phyloP scores from a whole-genome alignment of 2,888 invertebrate genomes.

The Coecobrya sp. region DNA sequence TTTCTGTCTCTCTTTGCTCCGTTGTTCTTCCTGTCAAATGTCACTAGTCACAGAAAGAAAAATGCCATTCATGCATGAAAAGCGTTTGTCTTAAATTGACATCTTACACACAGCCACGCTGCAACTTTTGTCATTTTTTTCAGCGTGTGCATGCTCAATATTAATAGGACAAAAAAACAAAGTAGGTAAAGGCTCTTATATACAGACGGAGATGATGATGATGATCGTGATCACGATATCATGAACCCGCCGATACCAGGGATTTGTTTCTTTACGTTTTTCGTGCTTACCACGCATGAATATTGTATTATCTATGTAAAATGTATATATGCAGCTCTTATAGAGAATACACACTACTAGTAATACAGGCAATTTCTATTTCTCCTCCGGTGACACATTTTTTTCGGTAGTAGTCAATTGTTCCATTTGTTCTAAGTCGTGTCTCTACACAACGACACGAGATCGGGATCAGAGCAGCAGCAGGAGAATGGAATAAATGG shows the following conservation, averaged over 20 bases:
- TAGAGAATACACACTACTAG: background rate
- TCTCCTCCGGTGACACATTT: slow-evolving; percentile 60
- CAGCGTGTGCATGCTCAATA: background rate
- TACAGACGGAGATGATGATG: background rate
- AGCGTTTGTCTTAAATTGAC: slow-evolving; percentile 63
- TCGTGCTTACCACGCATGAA: background rate
- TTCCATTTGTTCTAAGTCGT: slow-evolving; percentile 58
- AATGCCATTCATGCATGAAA: slow-evolving; percentile 42
- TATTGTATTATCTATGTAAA: background rate
- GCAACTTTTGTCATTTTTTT: slow-evolving; percentile 52
- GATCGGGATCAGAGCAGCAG: slow-evolving; percentile 30
- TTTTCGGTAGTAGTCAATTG: slow-evolving; percentile 48
- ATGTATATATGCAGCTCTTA: background rate
- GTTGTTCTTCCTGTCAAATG: slow-evolving; percentile 36
- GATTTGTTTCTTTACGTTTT: slow-evolving; percentile 20
- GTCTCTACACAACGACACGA: slow-evolving; percentile 43
- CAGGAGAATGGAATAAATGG: background rate
- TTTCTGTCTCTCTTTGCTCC: background rate
- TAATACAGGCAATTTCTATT: slow-evolving; percentile 52
- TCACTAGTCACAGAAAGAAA: slow-evolving; percentile 22
- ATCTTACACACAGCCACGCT: slow-evolving; percentile 35
- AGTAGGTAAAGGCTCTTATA: background rate
- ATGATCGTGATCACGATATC: background rate
- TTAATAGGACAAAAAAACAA: background rate
- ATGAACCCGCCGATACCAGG: background rate